Evolutionary conservation across 2,888 invertebrate species (phyloP), one percentile per base, ranked within the genome.

Genomic region (Eubasilissa splendida): DNA sequence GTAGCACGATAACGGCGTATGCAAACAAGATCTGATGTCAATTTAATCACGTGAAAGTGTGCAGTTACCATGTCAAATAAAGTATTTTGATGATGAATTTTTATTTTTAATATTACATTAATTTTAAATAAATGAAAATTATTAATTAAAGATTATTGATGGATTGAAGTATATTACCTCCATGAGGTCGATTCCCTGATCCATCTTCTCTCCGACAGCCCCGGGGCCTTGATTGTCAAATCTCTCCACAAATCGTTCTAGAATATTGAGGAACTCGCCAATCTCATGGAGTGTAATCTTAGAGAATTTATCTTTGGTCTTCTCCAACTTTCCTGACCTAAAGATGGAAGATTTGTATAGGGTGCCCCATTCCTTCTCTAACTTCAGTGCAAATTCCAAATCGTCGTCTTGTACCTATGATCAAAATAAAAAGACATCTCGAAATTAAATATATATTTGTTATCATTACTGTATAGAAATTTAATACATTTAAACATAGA

Each of bases 261-360:
- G 85, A 77, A 93, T 90, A 58, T 91, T 87, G 58, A 92, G 88
- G 88, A 96, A 96, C 42, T 92, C 91, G 0, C 91, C 89, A 81
- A 97, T 96, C 87, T 97, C 94, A 0, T 91, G 89, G 75, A 94
- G 91, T 56, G 96, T 97, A 85, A 97, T 91, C 86, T 94, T 93
- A 10, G 96, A 95, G 88, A 97, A 98, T 85, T 95, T 94, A 77
- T 94, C 94, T 86, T 96, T 97, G n/a, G 96, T 96, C 78, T 94
- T 92, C 85, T 95, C 94, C 58, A 96, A 87, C 2, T 94, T 93
- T 82, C 92, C 92, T 11, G 92, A 92, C 77, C 95, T 91, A 87
- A 93, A 95, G 7, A 96, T 86, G 0, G 94, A 93, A 0, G 93
- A 92, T 76, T 93, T 90, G 85, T 93, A 94, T 11, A 96, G 87